Evolutionary conservation across 2,113 vertebrate genomes (phyloP), one percentile per base, ranked within the genome.

Genomic region (Tupaia chinensis): DNA sequence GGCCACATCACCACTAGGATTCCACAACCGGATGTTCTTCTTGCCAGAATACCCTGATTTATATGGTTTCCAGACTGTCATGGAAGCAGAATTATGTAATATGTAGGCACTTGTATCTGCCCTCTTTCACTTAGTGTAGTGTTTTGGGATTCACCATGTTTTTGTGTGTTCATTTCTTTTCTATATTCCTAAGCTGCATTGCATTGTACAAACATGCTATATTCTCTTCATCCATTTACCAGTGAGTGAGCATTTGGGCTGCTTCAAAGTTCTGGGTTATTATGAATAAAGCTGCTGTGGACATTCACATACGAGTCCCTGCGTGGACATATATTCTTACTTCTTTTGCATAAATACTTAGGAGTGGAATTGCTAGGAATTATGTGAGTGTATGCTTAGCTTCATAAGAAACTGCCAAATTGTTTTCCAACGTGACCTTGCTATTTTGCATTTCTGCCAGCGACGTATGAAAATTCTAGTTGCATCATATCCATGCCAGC

Each of bases 331-430:
- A n/a, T 27, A 77, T 25, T 77, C 87, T 66, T 27, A 20, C 66
- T 95, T 93, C 73, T 90, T 56, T 77, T 63, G 74, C 13, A 53
- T 73, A 70, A 93, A 66, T 85, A 32, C 60, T 72, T 72, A 27
- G 44, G 22, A 56, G 73, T 17, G 9, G n/a, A 76, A 82, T 65
- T 32, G 7, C 92, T 44, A 3, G 13, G 23, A 81, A 69, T 72
- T 83, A 22, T 11, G 17, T 32, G 29, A n/a, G 60, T 68, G 7
- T 58, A 20, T 78, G 9, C 44, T 79, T 79, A 61, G 54, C 27
- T 80, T 58, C 44, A 63, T 60, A 61, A 73, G 53, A 79, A 84
- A 85, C 27, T 23, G 44, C 12, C 66, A 9, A 29, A 63, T 19
- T 17, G 11, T 56, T 90, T 80, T 81, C 68, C 10, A 34, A 95